Evolutionary conservation across 2,888 invertebrate genomes (phyloP).

Genomic region (Ferdinandea cuprea): DNA sequence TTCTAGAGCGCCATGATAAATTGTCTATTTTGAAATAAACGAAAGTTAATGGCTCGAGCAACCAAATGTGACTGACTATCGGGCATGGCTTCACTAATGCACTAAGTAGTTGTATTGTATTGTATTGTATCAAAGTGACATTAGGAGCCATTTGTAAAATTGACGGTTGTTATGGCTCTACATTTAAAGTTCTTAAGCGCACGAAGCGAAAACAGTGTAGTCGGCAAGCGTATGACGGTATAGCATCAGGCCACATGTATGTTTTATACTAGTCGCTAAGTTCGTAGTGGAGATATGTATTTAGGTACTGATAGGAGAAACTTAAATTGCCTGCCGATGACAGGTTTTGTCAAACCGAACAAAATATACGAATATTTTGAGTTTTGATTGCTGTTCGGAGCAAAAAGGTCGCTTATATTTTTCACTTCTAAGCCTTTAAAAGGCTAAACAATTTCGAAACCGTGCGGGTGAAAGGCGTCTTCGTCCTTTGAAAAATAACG

Average conservation of each 20-base stretch:
- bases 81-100: slow-evolving; percentile 33
- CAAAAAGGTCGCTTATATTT: too few species aligned
- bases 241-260: not conserved
- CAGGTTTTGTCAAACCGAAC: too few species aligned
- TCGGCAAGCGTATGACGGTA: not conserved
- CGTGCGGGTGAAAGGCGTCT: too few species aligned
- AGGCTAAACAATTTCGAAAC: too few species aligned
- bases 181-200: not conserved
- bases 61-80: slow-evolving; percentile 42
- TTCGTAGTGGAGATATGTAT: not conserved
- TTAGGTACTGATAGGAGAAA: too few species aligned
- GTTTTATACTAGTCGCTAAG: not conserved
- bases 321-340: too few species aligned
- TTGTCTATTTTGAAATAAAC: slow-evolving; percentile 39
- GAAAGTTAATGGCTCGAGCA: slow-evolving; percentile 56
- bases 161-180: slow-evolving; percentile 46
- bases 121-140: slow-evolving; percentile 33
- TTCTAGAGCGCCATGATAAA: slow-evolving; percentile 55
- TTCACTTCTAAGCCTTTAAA: too few species aligned
- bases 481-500: too few species aligned
- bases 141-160: slow-evolving; percentile 56
- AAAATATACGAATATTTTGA: too few species aligned
- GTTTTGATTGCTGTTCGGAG: too few species aligned
- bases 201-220: not conserved
- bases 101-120: too few species aligned